These are phyloP conservation scores for Megathymus violae DNA, from an alignment of 1,140 invertebrate genomes.

Conservation along the genomic window DNA sequence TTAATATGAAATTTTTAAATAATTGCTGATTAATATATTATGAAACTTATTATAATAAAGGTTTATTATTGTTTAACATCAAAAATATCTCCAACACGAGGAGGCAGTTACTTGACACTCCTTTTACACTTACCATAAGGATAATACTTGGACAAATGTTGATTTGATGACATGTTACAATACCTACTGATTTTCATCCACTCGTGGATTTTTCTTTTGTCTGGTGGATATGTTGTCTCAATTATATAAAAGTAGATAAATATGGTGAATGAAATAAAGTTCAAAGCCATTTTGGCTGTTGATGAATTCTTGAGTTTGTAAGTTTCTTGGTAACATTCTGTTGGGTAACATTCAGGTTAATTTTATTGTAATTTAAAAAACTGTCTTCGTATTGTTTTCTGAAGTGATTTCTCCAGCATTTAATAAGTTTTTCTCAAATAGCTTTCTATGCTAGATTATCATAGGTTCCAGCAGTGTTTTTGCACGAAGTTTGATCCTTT, in stretches of 20 bases:
- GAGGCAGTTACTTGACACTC: slow-evolving; percentile 53
- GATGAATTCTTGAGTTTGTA: not conserved
- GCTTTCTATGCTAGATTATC: too few relatives aligned
- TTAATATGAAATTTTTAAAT: not conserved
- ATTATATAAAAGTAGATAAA: not conserved
- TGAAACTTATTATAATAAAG: slow-evolving; percentile 15
- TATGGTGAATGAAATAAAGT: not conserved
- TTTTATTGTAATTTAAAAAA: too few relatives aligned
- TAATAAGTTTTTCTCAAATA: too few relatives aligned
- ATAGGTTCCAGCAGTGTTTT: too few relatives aligned
- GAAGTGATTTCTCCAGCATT: too few relatives aligned
- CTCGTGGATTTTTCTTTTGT: slow-evolving; percentile 61
- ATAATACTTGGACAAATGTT: slow-evolving; percentile 46
- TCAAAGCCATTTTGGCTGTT: not conserved
- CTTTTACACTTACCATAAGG: slow-evolving; percentile 56
- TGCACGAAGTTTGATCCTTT: too few relatives aligned
- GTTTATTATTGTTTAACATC: slow-evolving; percentile 40
- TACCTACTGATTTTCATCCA: slow-evolving; percentile 61
- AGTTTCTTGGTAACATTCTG: too few relatives aligned
- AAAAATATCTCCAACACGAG: slow-evolving; percentile 50
- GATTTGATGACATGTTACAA: slow-evolving; percentile 43
- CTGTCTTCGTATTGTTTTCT: too few relatives aligned
- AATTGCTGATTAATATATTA: slow-evolving; percentile 6
- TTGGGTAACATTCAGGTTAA: too few relatives aligned
- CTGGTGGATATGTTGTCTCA: not conserved